Evolutionary conservation across 2,113 vertebrate genomes (phyloP).

Genomic region (Herpetotheres cachinnans): DNA sequence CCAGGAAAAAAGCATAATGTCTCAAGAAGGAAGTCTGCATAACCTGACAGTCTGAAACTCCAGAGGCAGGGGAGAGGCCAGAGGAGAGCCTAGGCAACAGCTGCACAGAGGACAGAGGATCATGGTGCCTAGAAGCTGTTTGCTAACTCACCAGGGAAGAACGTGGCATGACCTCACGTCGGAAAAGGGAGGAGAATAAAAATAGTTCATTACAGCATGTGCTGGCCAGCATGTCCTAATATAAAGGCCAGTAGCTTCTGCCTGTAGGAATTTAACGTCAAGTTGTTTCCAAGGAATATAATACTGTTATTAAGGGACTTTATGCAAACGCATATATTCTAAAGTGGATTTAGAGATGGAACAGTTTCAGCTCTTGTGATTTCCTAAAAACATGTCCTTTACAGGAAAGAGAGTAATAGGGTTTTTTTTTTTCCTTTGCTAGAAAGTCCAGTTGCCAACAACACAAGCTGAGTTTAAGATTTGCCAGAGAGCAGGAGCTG

Average conservation of each 20-base stretch:
- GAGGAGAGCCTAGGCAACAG: background rate
- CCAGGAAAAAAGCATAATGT: background rate
- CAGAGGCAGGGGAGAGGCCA: background rate
- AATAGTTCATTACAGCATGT: conserved; percentile 37
- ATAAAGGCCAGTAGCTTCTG: background rate
- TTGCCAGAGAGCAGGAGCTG: background rate
- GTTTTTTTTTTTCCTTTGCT: background rate
- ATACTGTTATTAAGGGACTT: background rate
- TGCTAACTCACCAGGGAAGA: background rate
- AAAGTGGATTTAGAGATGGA: background rate
- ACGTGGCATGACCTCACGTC: background rate
- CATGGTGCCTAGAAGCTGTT: background rate
- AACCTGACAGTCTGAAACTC: background rate
- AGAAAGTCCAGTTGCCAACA: background rate
- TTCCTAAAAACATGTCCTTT: background rate
- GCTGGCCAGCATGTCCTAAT: background rate
- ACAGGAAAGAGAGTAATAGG: background rate
- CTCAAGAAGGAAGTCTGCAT: background rate
- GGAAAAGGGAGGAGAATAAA: conserved; percentile 3
- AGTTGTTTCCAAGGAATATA: conserved; percentile 1
- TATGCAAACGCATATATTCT: background rate
- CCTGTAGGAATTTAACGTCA: background rate
- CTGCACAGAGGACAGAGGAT: background rate
- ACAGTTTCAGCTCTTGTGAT: background rate
- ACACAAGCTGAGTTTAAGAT: background rate